Evolutionary conservation across 2,888 invertebrate genomes (phyloP).

Genomic region (Phania funesta): DNA sequence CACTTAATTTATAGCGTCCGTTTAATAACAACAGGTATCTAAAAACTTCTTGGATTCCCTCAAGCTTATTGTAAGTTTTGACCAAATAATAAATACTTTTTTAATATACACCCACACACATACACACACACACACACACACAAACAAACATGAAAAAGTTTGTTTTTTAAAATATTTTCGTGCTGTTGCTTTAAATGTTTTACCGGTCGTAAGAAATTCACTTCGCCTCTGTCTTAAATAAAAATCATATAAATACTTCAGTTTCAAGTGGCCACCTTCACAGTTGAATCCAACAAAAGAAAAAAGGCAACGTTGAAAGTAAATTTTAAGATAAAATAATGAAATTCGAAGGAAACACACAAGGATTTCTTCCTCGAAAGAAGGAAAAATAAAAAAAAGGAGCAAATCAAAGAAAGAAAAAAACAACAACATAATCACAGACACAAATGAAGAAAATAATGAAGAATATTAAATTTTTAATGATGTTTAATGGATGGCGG

Average conservation of each 20-base stretch:
- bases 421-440: slow-evolving; percentile 51
- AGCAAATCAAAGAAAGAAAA: not conserved
- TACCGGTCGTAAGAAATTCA: slow-evolving; percentile 2
- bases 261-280: slow-evolving; percentile 36
- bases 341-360: slow-evolving; percentile 58
- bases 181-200: not conserved
- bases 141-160: slow-evolving; percentile 10
- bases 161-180: not conserved
- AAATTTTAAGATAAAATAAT: slow-evolving; percentile 52
- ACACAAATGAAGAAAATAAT: slow-evolving; percentile 68
- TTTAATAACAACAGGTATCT: slow-evolving; percentile 9
- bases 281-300: not conserved
- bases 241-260: slow-evolving; percentile 30
- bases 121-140: slow-evolving; percentile 1
- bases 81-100: slow-evolving; percentile 57
- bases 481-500: slow-evolving; percentile 79
- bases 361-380: slow-evolving; percentile 17
- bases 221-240: slow-evolving; percentile 17
- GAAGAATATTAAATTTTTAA: slow-evolving; percentile 79
- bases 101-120: slow-evolving; percentile 42
- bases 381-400: slow-evolving; percentile 11
- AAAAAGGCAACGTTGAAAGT: not conserved
- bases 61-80: slow-evolving; percentile 28
- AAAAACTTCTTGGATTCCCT: not conserved
- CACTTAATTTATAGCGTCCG: too few relatives aligned